Base-by-base conservation (phyloP, 2,888 invertebrate genomes). In the Agrotis puta region DNA sequence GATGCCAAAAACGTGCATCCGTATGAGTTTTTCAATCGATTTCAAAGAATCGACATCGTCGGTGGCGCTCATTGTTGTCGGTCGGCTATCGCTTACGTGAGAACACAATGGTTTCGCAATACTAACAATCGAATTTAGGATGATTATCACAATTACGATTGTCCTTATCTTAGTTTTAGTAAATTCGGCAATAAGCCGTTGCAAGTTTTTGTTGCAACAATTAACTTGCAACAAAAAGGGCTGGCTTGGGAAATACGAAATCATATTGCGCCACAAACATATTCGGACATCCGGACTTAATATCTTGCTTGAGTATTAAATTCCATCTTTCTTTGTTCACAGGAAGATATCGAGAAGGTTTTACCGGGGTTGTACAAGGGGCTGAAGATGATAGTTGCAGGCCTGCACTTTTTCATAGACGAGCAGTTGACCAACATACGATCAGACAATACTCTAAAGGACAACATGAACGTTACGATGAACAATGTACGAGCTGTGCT, bases 331-430 rank as follows among this genome's bases (percentile, higher is more conserved):
- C 51, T 91, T 39, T 93, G 85, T 91, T 81, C 69, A 85, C 92
- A 95, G 95, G 84, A 79, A 78, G 88, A 92, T 18, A 91, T 94
- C 50, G 90, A 95, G 66, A 85, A 89, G 18, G 82, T 91, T n/a
- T 92, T 98, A 84, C 95, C 97, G 64, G 93, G 96, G 69, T 96
- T 97, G 88, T 98, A 97, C 93, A 96, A 97, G 86, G 97, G 97
- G 81, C 93, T 98, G 90, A 98, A 98, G 92, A 97, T 96, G 94
- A 96, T 97, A 76, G 97, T 98, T 2, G 97, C 98, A 9, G 97
- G 97, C 43, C 89, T 98, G 71, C 97, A 98, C 86, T 97, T 97
- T 85, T 96, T 98, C 91, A 97, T 97, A 83, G 96, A 97, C 79
- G 94, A 97, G 27, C 95, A 97, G 58, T 86, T 96, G 64, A 92